phyloP scores from a whole-genome alignment of 2,888 invertebrate genomes.

The Eilema sororculum region DNA sequence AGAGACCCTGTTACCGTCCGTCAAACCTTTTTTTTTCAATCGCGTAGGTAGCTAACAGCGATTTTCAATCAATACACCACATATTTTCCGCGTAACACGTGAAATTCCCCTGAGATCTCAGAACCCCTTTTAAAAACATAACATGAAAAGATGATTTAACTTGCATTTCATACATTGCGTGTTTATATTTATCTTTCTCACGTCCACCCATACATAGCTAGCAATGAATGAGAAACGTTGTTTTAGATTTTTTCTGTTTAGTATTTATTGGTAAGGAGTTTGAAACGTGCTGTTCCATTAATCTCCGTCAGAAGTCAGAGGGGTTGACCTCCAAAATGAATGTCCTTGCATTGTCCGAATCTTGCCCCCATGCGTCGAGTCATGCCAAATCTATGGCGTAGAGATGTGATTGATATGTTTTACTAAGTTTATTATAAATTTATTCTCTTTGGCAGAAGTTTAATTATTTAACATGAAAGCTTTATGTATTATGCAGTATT shows the following conservation, averaged over 20 bases:
- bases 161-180: conserved; percentile 34
- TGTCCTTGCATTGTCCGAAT: conserved; percentile 57
- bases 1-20: conserved; percentile 33
- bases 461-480: conserved; percentile 8
- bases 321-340: conserved; percentile 77
- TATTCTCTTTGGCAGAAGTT: not conserved
- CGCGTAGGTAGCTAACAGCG: conserved; percentile 46
- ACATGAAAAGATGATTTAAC: conserved; percentile 18
- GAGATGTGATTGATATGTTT: conserved; percentile 52
- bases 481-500: not conserved
- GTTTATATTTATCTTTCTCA: conserved; percentile 9
- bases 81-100: conserved; percentile 59
- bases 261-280: conserved; percentile 14
- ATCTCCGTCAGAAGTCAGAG: conserved; percentile 72
- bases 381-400: conserved; percentile 49
- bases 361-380: conserved; percentile 52
- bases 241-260: not conserved
- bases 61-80: conserved; percentile 63
- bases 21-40: conserved; percentile 44
- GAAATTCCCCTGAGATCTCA: conserved; percentile 47
- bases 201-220: not conserved
- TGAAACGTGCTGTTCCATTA: conserved; percentile 59
- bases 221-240: conserved; percentile 27
- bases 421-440: conserved; percentile 47
- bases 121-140: conserved; percentile 25